Conservation (phyloP, 2,113 vertebrate genomes). For the Pelvicachromis taeniatus region DNA sequence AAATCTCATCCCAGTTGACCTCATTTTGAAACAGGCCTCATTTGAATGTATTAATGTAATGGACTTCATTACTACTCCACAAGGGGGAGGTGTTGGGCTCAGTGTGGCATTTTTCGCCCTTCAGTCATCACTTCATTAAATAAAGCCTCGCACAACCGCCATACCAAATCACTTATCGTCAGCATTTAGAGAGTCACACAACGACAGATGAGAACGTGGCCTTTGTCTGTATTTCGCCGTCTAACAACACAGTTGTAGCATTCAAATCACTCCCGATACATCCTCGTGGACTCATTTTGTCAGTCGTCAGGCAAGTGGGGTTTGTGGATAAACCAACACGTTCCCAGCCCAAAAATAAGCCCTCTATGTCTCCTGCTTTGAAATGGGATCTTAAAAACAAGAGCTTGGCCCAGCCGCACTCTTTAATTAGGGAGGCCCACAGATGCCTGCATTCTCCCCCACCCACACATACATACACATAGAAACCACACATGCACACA, state of each 20-base stretch:
- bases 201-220: not conserved
- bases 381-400: constrained; percentile 73
- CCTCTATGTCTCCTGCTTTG: constrained; percentile 61
- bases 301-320: constrained; percentile 8
- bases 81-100: constrained; percentile 36
- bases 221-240: constrained; percentile 30
- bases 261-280: not conserved
- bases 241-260: not conserved
- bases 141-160: not conserved
- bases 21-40: constrained; percentile 40
- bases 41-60: constrained; percentile 31
- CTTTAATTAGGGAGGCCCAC: constrained; percentile 72
- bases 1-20: constrained; percentile 41
- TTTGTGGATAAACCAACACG: constrained; percentile 51
- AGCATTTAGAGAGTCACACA: constrained; percentile 6
- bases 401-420: constrained; percentile 52
- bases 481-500: constrained; percentile 5
- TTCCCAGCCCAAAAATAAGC: constrained; percentile 66
- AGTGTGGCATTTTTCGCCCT: not conserved
- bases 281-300: constrained; percentile 7
- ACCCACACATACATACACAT: constrained; percentile 4
- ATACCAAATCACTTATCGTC: not conserved
- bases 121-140: constrained; percentile 32
- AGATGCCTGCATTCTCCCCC: constrained; percentile 44
- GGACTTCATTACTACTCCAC: not conserved